These are phyloP conservation scores for Papio anubis DNA, from an alignment of 2,113 vertebrate species.

Conservation along the genomic window DNA sequence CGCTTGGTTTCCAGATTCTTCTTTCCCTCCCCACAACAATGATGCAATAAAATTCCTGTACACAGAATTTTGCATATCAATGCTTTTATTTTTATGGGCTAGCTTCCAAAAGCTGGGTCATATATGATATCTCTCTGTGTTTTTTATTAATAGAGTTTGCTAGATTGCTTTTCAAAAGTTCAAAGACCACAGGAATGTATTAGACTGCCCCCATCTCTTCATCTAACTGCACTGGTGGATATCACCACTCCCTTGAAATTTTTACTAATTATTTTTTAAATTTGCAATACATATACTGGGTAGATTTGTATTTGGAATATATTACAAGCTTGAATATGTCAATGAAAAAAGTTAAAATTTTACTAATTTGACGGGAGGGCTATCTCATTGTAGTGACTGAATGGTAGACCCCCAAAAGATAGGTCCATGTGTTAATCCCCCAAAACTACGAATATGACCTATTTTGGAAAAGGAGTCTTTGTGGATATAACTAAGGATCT, in stretches of 20 bases:
- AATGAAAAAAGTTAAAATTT: neutral
- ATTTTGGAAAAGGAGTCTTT: neutral
- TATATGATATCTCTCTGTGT: neutral
- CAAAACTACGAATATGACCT: neutral
- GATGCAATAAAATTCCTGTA: neutral
- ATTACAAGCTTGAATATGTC: too few species aligned
- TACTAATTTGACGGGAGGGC: neutral
- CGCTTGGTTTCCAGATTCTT: constrained; percentile 8
- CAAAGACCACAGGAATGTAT: neutral
- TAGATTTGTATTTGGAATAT: too few species aligned
- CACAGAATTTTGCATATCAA: neutral
- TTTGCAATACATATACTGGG: too few species aligned
- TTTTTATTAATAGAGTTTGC: neutral
- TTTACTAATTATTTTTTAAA: neutral
- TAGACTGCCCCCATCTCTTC: neutral
- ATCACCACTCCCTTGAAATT: neutral
- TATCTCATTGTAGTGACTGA: neutral
- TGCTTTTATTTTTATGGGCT: constrained; percentile 46
- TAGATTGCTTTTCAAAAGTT: constrained; percentile 37
- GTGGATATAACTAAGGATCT: neutral
- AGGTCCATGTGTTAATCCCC: neutral
- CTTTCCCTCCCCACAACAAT: neutral
- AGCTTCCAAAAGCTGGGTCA: constrained; percentile 56
- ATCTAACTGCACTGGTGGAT: neutral
- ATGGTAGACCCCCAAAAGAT: neutral